These are phyloP conservation scores for Netelia virgata DNA, from an alignment of 2,888 invertebrate genomes.

Conservation along the genomic window DNA sequence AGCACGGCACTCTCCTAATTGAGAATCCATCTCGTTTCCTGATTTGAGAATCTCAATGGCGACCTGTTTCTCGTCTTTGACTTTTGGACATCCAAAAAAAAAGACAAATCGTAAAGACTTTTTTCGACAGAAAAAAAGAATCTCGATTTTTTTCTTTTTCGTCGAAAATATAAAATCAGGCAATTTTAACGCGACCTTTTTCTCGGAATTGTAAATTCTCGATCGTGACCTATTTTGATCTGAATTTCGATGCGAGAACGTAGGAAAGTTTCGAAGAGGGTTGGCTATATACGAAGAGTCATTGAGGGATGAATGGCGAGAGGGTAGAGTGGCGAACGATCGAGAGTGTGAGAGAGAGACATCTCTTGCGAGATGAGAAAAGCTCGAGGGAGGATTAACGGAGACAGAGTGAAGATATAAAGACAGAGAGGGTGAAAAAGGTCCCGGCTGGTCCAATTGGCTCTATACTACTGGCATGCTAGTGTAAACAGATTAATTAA, in stretches of 20 bases:
- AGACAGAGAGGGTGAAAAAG: conserved; percentile 24
- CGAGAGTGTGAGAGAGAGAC: conserved; percentile 16
- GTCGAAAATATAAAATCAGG: neutral
- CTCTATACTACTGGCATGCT: conserved; percentile 53
- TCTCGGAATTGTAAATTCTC: conserved; percentile 7
- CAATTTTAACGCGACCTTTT: neutral
- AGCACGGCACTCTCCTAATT: conserved; percentile 76
- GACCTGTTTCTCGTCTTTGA: conserved; percentile 61
- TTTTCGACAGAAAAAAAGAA: neutral
- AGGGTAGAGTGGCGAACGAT: neutral
- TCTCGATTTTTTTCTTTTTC: neutral
- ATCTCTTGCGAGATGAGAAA: conserved; percentile 35
- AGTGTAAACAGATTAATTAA: conserved; percentile 77
- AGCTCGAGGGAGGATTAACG: conserved; percentile 31
- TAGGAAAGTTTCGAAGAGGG: neutral
- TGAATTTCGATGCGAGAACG: conserved; percentile 15
- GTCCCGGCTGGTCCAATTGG: conserved; percentile 47
- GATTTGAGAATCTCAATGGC: conserved; percentile 60
- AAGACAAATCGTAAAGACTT: neutral
- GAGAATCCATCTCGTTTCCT: conserved; percentile 71
- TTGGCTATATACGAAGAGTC: conserved; percentile 15
- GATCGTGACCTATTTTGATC: conserved; percentile 17
- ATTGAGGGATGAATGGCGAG: conserved; percentile 27
- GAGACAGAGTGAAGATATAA: conserved; percentile 30
- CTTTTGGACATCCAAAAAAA: conserved; percentile 6